Base-by-base conservation (phyloP, 2,113 vertebrate species). In the Cervus canadensis region DNA sequence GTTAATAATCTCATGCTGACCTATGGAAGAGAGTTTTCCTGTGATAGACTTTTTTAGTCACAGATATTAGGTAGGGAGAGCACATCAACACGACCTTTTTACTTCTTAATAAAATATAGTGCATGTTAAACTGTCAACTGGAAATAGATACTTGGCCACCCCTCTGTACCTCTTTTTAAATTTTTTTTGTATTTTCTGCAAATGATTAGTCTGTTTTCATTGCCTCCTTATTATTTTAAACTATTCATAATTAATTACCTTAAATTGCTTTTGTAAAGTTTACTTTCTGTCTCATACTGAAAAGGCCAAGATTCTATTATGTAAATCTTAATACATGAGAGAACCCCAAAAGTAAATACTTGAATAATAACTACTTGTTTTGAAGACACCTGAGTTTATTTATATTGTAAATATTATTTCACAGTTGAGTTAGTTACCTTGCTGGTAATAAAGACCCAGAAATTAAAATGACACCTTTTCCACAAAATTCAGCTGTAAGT, bases 391-490 rank as follows among this genome's bases (percentile, higher is more conserved):
- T 92, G 94, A 96, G 45, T 97, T 97, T 98, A 98, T 98, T 98
- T 99, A 97, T 97, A 85, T 94, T 97, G 57, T 98, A 98, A 98
- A 98, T 98, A 87, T 98, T 98, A 97, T 98, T 98, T 98, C 97
- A 92, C 85, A 98, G 87, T 98, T 98, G 97, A 98, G 21, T 98
- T 97, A 98, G 96, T 97, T 98, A 98, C 98, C 97, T 98, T 98
- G 87, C 97, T 98, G 81, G 93, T 96, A 99, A 98, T 98, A 98
- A 98, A 98, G 95, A 97, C 95, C 56, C 94, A 98, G 95, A 98
- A 98, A 98, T 99, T 98, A 98, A 98, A 99, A 98, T 99, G 97
- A 98, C 97, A 97, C 40, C 40, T 97, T 97, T 97, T 98, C 97
- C 97, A 95, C 94, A 96, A 97, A 98, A 87, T 95, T 93, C 96